These are phyloP conservation scores for Drosophila sucinea DNA, from an alignment of 1,140 invertebrate genomes.

Conservation along the genomic window DNA sequence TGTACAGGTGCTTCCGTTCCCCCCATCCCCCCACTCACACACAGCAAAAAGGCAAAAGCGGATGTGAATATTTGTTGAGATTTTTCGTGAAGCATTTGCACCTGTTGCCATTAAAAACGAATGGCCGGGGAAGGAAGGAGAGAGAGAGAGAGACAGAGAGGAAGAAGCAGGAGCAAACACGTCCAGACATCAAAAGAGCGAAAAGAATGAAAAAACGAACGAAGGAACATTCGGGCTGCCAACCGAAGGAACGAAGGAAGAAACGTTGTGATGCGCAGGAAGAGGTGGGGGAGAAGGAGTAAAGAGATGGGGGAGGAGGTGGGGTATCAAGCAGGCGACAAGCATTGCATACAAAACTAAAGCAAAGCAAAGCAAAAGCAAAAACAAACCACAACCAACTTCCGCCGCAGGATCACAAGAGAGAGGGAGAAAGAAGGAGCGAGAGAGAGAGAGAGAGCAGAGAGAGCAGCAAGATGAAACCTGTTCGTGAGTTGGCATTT, in stretches of 20 bases:
- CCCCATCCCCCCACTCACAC: not conserved
- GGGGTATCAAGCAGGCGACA: slow-evolving; percentile 24
- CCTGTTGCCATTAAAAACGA: slow-evolving; percentile 65
- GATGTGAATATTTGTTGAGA: slow-evolving; percentile 75
- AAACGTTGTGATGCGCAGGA: not conserved
- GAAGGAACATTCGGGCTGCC: not conserved
- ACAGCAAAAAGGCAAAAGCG: slow-evolving; percentile 29
- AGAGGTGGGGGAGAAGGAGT: not conserved
- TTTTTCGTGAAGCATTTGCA: slow-evolving; percentile 56
- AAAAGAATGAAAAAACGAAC: not conserved
- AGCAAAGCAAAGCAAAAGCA: slow-evolving; percentile 3
- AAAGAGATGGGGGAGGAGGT: not conserved
- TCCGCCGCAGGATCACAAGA: slow-evolving; percentile 70
- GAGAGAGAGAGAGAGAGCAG: too few relatives aligned
- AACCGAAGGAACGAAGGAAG: slow-evolving; percentile 1
- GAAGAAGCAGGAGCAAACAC: slow-evolving; percentile 31
- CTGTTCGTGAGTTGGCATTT: slow-evolving; percentile 56
- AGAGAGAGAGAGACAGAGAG: too few relatives aligned
- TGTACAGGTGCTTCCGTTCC: slow-evolving; percentile 73
- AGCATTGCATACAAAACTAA: slow-evolving; percentile 49
- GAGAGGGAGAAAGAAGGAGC: not conserved
- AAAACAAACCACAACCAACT: slow-evolving; percentile 72
- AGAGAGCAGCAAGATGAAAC: too few relatives aligned
- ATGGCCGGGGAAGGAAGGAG: not conserved
- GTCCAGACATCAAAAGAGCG: slow-evolving; percentile 14